phyloP scores from a whole-genome alignment of 2,797 vertebrate species.

The Coregonus ussuriensis region DNA sequence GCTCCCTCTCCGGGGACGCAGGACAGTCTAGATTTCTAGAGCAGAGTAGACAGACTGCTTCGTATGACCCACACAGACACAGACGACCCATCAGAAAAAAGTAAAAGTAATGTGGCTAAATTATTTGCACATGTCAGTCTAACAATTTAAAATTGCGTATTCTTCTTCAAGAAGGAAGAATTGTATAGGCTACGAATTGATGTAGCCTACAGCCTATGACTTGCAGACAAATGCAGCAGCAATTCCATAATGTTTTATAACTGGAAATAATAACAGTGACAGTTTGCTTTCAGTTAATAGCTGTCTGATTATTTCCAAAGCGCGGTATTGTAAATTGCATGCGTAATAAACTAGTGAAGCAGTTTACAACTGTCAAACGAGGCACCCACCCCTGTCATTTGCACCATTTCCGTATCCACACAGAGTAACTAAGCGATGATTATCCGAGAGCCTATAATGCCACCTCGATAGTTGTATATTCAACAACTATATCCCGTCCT shows the following conservation, averaged over 20 bases:
- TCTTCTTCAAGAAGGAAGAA: background rate
- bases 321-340: constrained; percentile 40
- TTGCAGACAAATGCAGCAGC: background rate
- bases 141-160: background rate
- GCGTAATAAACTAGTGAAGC: constrained; percentile 40
- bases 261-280: background rate
- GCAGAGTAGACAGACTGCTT: background rate
- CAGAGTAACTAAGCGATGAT: constrained; percentile 1
- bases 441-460: background rate
- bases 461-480: constrained; percentile 2
- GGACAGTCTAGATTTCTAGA: background rate
- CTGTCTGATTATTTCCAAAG: constrained; percentile 36
- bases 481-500: background rate
- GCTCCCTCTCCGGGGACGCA: background rate
- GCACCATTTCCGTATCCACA: constrained; percentile 73
- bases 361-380: constrained; percentile 11
- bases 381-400: constrained; percentile 47
- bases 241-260: background rate
- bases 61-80: background rate
- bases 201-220: background rate
- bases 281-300: background rate
- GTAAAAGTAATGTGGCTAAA: background rate
- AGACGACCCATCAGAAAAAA: background rate
- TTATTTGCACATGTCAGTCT: background rate
- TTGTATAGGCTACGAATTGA: background rate